Percentiles rank a stretch among this genome's conserved stretches.
Evolutionary conservation across 2,113 vertebrate genomes (phyloP).

Genomic region (human (Homo sapiens)): GRCh38 chr22:33231501-33232000

Average conservation of each 20-base stretch:
- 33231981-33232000: background rate
- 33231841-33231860: too few species aligned
- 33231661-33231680: background rate
- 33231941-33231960: background rate
- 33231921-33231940: background rate
- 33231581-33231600: background rate
- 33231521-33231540: slow-evolving; percentile 51
- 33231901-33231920: too few species aligned
- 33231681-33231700: background rate
- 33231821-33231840: background rate
- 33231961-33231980: background rate
- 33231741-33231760: background rate
- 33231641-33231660: background rate
- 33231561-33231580: background rate
- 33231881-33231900: background rate
- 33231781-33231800: background rate
- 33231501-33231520: background rate
- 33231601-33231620: background rate
- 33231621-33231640: background rate
- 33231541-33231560: background rate
- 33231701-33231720: background rate
- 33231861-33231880: background rate
- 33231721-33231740: background rate
- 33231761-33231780: background rate
- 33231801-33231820: background rate